Base-by-base conservation (phyloP, 2,113 vertebrate species). In the Oryctolagus cuniculus region DNA sequence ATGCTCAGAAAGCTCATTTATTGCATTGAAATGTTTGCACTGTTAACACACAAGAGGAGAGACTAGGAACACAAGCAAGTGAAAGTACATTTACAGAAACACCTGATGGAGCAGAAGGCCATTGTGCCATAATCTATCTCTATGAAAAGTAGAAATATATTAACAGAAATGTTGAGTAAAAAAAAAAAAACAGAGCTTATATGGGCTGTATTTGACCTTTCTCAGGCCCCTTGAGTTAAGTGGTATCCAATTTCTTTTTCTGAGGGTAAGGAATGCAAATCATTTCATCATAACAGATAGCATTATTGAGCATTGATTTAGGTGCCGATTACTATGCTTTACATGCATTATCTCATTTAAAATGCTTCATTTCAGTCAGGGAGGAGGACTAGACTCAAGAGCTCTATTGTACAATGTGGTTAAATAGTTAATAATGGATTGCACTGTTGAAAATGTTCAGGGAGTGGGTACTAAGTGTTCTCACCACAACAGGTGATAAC, bases 51-150 rank as follows among this genome's bases (percentile, higher is more conserved):
- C 85, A 34, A 64, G 49, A 73, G 10, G 74, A 44, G 24, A 16
- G 38, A 63, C 34, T 24, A 34, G 36, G 17, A 69, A 15, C 63
- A 69, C 29, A 36, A 81, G 15, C 66, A 85, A 89, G 44, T 31
- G 24, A 49, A 84, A 58, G 53, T 89, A 15, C 13, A 75, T 72
- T 67, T 89, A 75, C 81, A 75, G 74, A 92, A 87, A 72, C 90
- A 72, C 15, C 74, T 87, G 77, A 53, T 89, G 70, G 72, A 13
- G 24, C n/a, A 53, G 72, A 87, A 78, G 13, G 44, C 24, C 49
- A 73, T 61, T 73, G 61, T 79, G n/a, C 55, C n/a, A 74, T 61
- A 80, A 51, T 73, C 49, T 74, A 87, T 66, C 34, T 91, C 53
- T 80, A 86, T n/a, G 61, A 95, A n/a, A 75, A 81, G 77, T 3